Evolutionary conservation across 1,140 invertebrate genomes (phyloP).

Genomic region (Ganaspis sp.): DNA sequence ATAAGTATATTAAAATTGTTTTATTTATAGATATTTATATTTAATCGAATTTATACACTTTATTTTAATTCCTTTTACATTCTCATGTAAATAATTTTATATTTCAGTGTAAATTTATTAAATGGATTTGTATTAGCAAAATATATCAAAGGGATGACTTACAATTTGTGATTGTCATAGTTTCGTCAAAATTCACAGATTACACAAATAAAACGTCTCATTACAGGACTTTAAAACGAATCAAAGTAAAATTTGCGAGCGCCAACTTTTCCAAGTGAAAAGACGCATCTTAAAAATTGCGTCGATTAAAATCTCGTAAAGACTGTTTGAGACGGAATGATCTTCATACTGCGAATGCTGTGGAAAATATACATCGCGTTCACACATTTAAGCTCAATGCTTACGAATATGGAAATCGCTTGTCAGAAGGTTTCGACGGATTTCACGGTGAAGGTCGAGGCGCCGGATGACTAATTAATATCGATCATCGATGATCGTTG

Average conservation of each 20-base stretch:
- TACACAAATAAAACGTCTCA: background rate
- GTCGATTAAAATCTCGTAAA: conserved; percentile 4
- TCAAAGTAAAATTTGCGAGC: background rate
- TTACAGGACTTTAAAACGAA: background rate
- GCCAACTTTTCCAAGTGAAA: background rate
- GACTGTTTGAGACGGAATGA: background rate
- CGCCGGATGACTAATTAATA: background rate
- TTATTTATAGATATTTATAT: no score
- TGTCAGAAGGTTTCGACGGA: conserved; percentile 1
- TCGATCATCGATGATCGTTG: conserved; percentile 17
- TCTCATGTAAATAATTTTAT: background rate
- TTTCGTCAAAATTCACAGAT: background rate
- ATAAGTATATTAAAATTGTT: no score
- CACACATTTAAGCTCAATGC: background rate
- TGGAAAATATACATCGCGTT: conserved; percentile 12
- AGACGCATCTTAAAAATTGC: background rate
- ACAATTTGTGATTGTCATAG: conserved; percentile 7
- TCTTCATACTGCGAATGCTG: background rate
- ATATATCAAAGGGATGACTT: background rate
- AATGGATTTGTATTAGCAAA: no score
- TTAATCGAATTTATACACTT: no score
- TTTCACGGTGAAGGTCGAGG: conserved; percentile 11
- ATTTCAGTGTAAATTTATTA: no score
- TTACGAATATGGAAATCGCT: background rate
- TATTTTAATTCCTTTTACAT: no score